Evolutionary conservation across 2,113 vertebrate genomes (phyloP).

Genomic region (Pogonocichla stellata): DNA sequence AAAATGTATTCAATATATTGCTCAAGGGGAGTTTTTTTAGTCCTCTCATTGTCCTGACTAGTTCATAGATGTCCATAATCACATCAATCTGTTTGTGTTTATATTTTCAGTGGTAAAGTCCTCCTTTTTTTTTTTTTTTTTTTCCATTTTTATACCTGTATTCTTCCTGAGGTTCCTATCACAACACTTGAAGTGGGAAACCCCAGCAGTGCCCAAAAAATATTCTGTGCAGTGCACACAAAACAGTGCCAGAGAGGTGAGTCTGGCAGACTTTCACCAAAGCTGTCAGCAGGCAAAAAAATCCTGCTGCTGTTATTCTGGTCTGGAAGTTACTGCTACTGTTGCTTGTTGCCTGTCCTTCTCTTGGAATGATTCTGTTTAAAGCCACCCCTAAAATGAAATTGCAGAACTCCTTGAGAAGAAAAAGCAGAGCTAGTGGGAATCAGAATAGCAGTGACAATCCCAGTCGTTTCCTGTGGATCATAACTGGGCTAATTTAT

Average conservation of each 20-base stretch:
- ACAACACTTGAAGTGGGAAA: neutral
- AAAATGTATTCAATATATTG: neutral
- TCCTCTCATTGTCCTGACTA: neutral
- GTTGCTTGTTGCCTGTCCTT: neutral
- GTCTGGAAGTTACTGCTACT: neutral
- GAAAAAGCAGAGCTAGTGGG: neutral
- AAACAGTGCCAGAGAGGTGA: neutral
- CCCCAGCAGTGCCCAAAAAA: neutral
- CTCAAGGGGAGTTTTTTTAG: neutral
- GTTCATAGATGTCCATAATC: neutral
- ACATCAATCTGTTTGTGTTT: neutral
- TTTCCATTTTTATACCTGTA: neutral
- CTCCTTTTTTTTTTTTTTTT: no score
- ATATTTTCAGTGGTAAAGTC: neutral
- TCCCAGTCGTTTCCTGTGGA: neutral
- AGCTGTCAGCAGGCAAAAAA: neutral
- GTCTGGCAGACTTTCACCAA: neutral
- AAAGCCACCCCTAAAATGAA: neutral
- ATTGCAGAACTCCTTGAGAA: neutral
- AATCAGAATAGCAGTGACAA: neutral
- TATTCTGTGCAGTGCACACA: neutral
- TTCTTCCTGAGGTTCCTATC: neutral
- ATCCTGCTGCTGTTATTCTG: neutral
- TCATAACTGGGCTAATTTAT: neutral
- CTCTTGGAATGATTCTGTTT: neutral